Evolutionary conservation across 1,140 invertebrate species (phyloP).

Genomic region (Brachionus manjavacas): DNA sequence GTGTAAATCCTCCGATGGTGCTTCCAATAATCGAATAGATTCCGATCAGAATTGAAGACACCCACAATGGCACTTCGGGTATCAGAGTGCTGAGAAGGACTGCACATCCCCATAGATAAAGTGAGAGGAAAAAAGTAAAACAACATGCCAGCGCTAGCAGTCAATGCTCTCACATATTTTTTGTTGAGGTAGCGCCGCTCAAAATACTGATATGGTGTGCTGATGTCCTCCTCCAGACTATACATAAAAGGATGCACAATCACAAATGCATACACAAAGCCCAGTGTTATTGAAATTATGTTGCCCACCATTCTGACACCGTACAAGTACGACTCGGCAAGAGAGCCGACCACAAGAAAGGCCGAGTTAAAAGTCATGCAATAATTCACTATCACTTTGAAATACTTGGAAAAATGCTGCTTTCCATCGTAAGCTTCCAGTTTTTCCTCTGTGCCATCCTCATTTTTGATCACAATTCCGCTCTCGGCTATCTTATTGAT

Average conservation of each 20-base stretch:
- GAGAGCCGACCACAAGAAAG: neutral
- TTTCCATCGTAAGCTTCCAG: conserved; percentile 9
- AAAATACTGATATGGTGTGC: conserved; percentile 26
- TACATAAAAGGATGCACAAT: conserved; percentile 30
- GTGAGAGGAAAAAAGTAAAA: conserved; percentile 21
- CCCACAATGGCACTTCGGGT: conserved; percentile 1
- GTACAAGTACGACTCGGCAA: conserved; percentile 22
- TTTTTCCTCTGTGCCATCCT: conserved; percentile 12
- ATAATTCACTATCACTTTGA: conserved; percentile 29
- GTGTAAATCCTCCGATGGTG: conserved; percentile 2
- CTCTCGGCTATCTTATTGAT: neutral
- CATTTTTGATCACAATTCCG: neutral
- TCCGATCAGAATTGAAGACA: neutral
- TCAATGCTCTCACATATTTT: conserved; percentile 8
- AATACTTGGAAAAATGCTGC: neutral
- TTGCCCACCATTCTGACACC: conserved; percentile 24
- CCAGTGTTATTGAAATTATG: conserved; percentile 27
- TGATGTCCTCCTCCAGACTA: conserved; percentile 6
- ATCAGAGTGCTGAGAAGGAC: neutral
- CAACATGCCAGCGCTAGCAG: neutral
- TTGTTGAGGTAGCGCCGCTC: neutral
- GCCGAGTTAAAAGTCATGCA: conserved; percentile 15
- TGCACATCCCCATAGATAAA: conserved; percentile 27
- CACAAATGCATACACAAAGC: conserved; percentile 1
- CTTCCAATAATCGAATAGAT: neutral